A percentile compares a stretch with the other conserved stretches of the same genome.
Evolutionary conservation across 2,888 invertebrate species (phyloP).

Genomic region (Apotomis betuletana): DNA sequence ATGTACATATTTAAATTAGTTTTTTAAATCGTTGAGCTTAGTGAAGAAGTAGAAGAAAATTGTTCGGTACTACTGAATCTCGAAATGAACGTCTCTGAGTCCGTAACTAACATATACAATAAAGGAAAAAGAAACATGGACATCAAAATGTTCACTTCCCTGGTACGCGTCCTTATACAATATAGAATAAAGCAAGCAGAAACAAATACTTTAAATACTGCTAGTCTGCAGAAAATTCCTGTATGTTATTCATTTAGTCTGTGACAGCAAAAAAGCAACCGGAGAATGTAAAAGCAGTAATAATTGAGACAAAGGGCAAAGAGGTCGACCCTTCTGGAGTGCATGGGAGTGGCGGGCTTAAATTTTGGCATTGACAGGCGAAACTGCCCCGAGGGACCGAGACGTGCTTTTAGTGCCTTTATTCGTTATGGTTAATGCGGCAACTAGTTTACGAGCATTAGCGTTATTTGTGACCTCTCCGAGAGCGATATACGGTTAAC

Average conservation of each 20-base stretch:
- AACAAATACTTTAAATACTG: neutral
- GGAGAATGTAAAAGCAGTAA: constrained; percentile 61
- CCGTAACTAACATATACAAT: neutral
- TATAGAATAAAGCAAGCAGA: neutral
- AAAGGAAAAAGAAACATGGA: constrained; percentile 18
- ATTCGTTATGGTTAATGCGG: constrained; percentile 82
- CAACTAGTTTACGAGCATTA: constrained; percentile 79
- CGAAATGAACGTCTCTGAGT: neutral
- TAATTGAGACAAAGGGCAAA: constrained; percentile 80
- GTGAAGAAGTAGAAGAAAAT: neutral
- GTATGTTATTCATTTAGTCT: constrained; percentile 43
- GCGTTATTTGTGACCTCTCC: constrained; percentile 76
- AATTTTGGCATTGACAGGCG: constrained; percentile 83
- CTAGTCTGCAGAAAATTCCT: neutral
- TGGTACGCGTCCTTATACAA: neutral
- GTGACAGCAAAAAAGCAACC: constrained; percentile 52
- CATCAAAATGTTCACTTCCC: constrained; percentile 16
- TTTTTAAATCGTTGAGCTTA: too few relatives aligned
- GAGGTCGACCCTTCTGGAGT: constrained; percentile 79
- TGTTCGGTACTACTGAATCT: constrained; percentile 3
- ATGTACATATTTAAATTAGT: too few relatives aligned
- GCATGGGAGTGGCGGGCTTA: constrained; percentile 82
- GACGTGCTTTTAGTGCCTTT: constrained; percentile 82
- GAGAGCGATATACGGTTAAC: constrained; percentile 46
- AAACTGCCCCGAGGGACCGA: constrained; percentile 79